Percentiles rank a stretch among this genome's conserved stretches.
phyloP scores from a whole-genome alignment of 2,113 vertebrate genomes.

The Lampris megalopsis region DNA sequence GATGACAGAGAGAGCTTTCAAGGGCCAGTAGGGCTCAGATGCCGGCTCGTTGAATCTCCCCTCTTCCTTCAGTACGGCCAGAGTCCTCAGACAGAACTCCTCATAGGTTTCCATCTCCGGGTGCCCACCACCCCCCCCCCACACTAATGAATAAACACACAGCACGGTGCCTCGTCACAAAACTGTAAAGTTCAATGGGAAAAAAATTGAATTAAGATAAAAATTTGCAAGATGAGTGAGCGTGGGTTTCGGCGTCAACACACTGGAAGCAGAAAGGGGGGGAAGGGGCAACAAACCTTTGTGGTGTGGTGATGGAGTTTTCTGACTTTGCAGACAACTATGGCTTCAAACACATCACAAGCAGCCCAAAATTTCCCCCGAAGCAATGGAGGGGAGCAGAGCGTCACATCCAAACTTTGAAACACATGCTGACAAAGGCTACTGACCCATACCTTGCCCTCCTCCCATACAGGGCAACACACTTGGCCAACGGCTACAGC shows the following conservation, averaged over 20 bases:
- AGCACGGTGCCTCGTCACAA: constrained; percentile 55
- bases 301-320: background rate
- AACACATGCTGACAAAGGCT: too few relatives aligned
- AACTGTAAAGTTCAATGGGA: constrained; percentile 38
- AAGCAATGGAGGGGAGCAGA: too few relatives aligned
- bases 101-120: constrained; percentile 90
- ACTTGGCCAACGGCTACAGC: too few relatives aligned
- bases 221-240: background rate
- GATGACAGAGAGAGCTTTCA: constrained; percentile 83
- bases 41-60: constrained; percentile 56
- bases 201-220: constrained; percentile 14
- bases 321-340: too few relatives aligned
- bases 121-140: constrained; percentile 51
- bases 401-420: too few relatives aligned
- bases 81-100: constrained; percentile 85
- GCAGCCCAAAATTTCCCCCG: too few relatives aligned
- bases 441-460: too few relatives aligned
- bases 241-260: background rate
- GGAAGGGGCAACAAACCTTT: background rate
- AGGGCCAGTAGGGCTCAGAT: constrained; percentile 53
- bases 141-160: constrained; percentile 39
- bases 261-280: background rate
- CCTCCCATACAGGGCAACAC: too few relatives aligned
- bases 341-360: too few relatives aligned
- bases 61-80: constrained; percentile 82